These are phyloP conservation scores for Cryptotis parvus DNA, from an alignment of 2,113 vertebrate species.

Conservation along the genomic window DNA sequence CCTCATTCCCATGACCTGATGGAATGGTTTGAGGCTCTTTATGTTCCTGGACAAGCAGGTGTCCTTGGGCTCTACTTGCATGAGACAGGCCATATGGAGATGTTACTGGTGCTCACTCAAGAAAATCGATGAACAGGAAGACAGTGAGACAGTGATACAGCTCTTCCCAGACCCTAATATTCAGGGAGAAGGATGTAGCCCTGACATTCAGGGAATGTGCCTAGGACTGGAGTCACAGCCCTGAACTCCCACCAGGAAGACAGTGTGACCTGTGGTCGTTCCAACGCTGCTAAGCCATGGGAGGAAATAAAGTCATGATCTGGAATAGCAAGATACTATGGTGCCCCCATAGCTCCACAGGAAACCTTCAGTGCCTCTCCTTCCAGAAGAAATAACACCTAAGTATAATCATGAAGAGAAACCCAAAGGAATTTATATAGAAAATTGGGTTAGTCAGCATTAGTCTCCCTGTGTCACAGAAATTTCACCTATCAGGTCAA, in stretches of 20 bases:
- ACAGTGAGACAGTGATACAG: too few relatives aligned
- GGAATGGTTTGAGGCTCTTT: too few relatives aligned
- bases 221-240: not conserved
- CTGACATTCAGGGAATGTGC: not conserved
- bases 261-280: not conserved
- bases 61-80: too few relatives aligned
- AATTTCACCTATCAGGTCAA: not conserved
- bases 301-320: conserved; percentile 25
- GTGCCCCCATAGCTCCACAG: not conserved
- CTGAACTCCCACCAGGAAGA: conserved; percentile 47
- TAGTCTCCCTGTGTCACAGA: not conserved
- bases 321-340: not conserved
- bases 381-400: conserved; percentile 9
- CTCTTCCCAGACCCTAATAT: conserved; percentile 39
- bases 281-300: conserved; percentile 6
- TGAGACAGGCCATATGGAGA: too few relatives aligned
- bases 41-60: too few relatives aligned
- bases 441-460: not conserved
- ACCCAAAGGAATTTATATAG: not conserved
- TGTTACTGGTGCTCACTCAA: too few relatives aligned
- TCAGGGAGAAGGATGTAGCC: not conserved
- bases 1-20: too few relatives aligned
- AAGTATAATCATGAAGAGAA: not conserved
- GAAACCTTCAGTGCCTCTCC: not conserved
- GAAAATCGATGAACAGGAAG: too few relatives aligned